Evolutionary conservation across 2,797 vertebrate genomes (phyloP), one percentile per base, ranked within the genome.

Genomic region (Setipinna tenuifilis): DNA sequence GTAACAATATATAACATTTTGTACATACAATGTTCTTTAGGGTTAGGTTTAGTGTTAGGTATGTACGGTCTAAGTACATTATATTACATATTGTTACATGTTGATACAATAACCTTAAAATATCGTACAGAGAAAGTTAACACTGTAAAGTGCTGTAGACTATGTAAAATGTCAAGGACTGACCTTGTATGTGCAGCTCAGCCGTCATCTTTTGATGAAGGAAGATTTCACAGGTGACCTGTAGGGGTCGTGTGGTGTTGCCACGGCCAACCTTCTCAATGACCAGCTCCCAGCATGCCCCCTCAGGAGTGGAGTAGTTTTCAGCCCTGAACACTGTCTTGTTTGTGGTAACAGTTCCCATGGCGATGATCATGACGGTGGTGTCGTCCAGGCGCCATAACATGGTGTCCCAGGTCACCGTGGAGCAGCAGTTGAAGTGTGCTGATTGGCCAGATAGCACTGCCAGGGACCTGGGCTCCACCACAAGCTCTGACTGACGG

Each of bases 111-210:
- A n/a, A n/a, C n/a, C 35, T 41, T 41, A 41, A 41, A 41, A 41
- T 41, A 41, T 41, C 2, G 35, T 41, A 41, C 35, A 41, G 35
- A 41, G 35, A 5, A 41, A 41, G 35, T 5, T 5, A 41, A 41
- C 35, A 41, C 35, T 41, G 35, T 41, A 41, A 41, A 41, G 35
- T 41, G 35, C 2, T 41, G 35, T 41, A n/a, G n/a, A n/a, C n/a
- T n/a, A 54, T 7, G 11, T 0, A 17, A 75, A 31, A 14, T 0
- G 35, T 44, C 2, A 41, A 19, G 11, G 62, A 89, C 94, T 0
- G 41, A 96, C 96, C 96, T 94, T 96, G 93, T 10, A 97, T 94
- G 0, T 90, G 91, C 46, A 96, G 93, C 78, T 90, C 93, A 0
- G 94, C 95, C 0, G 91, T 89, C 81, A 80, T 16, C 82, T 71